Evolutionary conservation across 1,140 invertebrate species (phyloP).

Genomic region (Orchesella cincta): DNA sequence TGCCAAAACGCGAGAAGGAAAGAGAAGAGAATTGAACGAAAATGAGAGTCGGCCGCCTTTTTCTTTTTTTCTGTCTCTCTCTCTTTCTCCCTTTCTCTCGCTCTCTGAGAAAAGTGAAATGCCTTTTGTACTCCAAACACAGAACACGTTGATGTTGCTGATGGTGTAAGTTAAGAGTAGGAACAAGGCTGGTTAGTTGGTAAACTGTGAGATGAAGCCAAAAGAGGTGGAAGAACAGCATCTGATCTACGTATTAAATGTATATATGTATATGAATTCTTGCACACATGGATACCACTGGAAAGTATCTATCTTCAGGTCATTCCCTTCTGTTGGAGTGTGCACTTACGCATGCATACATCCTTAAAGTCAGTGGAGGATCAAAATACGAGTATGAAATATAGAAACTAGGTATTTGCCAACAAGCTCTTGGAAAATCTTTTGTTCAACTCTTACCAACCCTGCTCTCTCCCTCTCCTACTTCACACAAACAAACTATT

Average conservation of each 20-base stretch:
- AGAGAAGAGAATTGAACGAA: background rate
- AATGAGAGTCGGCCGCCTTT: constrained; percentile 1
- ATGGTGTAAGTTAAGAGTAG: background rate
- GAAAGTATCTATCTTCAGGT: background rate
- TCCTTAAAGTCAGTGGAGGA: too few relatives aligned
- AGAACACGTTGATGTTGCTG: background rate
- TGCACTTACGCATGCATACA: too few relatives aligned
- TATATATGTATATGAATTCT: background rate
- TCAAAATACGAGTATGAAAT: too few relatives aligned
- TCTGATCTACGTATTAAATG: background rate
- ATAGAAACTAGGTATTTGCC: too few relatives aligned
- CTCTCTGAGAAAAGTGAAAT: background rate
- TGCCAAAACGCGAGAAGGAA: background rate
- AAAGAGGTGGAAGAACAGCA: constrained; percentile 10
- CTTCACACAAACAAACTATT: too few relatives aligned
- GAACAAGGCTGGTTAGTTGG: background rate
- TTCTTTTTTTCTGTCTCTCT: background rate
- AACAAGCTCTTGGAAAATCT: too few relatives aligned
- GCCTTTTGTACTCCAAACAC: too few relatives aligned
- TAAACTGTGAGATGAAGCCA: constrained; percentile 2
- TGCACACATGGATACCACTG: background rate
- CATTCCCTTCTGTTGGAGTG: background rate
- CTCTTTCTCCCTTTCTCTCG: background rate
- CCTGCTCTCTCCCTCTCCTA: too few relatives aligned
- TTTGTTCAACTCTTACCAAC: too few relatives aligned